These are phyloP conservation scores for Plagodis dolabraria DNA, from an alignment of 2,888 invertebrate genomes.

Conservation along the genomic window DNA sequence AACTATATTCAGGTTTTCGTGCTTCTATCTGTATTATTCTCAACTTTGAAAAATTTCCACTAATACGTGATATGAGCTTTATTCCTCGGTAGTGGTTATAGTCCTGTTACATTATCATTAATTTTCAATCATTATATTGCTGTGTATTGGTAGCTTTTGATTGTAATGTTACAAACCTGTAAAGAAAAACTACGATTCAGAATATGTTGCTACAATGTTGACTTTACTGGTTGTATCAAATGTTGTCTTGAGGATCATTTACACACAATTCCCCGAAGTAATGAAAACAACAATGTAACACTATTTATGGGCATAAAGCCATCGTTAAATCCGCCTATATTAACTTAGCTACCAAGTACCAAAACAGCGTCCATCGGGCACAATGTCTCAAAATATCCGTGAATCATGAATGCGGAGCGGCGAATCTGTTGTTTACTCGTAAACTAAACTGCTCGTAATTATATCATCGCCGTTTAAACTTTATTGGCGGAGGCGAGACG, in stretches of 20 bases:
- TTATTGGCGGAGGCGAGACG: conserved; percentile 42
- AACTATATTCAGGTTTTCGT: too few relatives aligned
- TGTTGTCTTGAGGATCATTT: not conserved
- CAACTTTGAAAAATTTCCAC: too few relatives aligned
- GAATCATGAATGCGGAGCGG: conserved; percentile 48
- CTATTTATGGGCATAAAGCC: conserved; percentile 9
- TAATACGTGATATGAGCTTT: too few relatives aligned
- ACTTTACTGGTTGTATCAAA: not conserved
- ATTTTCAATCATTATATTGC: too few relatives aligned
- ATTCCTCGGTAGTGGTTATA: too few relatives aligned
- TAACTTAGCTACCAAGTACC: conserved; percentile 17
- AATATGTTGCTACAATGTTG: too few relatives aligned
- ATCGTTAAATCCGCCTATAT: conserved; percentile 22
- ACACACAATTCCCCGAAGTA: not conserved
- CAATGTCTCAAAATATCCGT: conserved; percentile 42
- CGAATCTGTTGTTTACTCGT: conserved; percentile 45
- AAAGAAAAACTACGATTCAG: too few relatives aligned
- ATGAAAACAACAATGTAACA: conserved; percentile 19
- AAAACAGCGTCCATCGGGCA: conserved; percentile 32
- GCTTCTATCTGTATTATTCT: too few relatives aligned
- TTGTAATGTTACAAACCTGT: too few relatives aligned
- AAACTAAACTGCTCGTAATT: conserved; percentile 45
- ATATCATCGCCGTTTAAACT: conserved; percentile 44
- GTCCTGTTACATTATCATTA: too few relatives aligned
- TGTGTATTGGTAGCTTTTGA: too few relatives aligned